Conservation (phyloP, 2,797 vertebrate species). For the Pangasius djambal region DNA sequence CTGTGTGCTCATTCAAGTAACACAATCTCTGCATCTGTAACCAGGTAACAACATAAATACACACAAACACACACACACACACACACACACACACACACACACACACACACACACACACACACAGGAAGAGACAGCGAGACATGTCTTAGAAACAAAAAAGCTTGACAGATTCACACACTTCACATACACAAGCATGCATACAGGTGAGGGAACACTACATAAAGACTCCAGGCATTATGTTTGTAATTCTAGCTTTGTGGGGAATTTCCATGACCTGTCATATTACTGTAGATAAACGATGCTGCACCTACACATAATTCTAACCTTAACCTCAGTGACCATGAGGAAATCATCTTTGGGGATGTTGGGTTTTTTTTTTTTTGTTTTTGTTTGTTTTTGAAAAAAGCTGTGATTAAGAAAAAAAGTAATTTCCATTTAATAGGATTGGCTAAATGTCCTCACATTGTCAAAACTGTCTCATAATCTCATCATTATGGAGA, state of each 20-base stretch:
- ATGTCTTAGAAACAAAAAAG: background rate
- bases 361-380: background rate
- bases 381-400: background rate
- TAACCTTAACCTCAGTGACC: background rate
- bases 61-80: conserved; percentile 12
- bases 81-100: conserved; percentile 28
- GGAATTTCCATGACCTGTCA: conserved; percentile 5
- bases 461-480: background rate
- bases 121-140: conserved; percentile 9
- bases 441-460: background rate
- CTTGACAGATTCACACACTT: conserved; percentile 18
- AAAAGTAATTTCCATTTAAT: background rate
- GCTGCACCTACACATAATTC: background rate
- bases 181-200: background rate
- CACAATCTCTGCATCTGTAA: conserved; percentile 57
- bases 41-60: conserved; percentile 57
- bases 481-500: background rate
- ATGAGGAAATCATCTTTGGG: background rate
- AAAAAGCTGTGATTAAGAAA: background rate
- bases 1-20: conserved; percentile 66
- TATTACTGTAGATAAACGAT: background rate
- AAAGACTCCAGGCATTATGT: background rate
- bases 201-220: background rate
- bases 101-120: conserved; percentile 10
- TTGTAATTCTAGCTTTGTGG: conserved; percentile 7